Base-by-base conservation (phyloP, 2,888 invertebrate species). In the Nebria salina region DNA sequence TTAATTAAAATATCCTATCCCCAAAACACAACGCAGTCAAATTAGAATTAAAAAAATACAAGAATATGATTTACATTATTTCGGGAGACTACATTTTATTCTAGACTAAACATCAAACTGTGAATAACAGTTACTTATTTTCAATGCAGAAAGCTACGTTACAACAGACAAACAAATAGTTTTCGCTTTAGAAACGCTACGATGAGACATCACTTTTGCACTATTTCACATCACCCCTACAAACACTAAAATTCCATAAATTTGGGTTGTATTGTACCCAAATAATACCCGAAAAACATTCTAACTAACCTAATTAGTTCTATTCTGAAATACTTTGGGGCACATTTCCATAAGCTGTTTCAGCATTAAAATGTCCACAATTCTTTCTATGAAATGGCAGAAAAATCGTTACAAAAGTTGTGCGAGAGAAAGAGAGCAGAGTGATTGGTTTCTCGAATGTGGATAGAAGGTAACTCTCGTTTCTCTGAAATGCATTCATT, bases 401-500 rank as follows among this genome's bases (percentile, higher is more conserved):
- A 73, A 72, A 73, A 73, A 73, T 41, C 73, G 73, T 73, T 73
- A 73, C 42, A 41, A 13, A 20, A 73, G 26, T 73, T n/a, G 65
- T 64, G 75, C 43, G 75, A 41, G 54, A 34, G 34, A 34, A 34
- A 34, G 34, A 34, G 34, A 34, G 34, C 34, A 0, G 34, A n/a
- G 75, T 75, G 75, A 75, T 75, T 75, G 75, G 75, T 75, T 75
- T 75, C 75, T 73, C 13, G 73, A 43, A 42, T 41, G 41, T 41
- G 41, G 41, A 41, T 20, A 54, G 54, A 54, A 54, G 54, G 54
- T 54, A 54, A 54, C 72, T 34, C 20, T 34, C 26, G 7, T 64
- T 54, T 75, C 64, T 65, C 75, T 75, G 73, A 73, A 73, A 41
- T 73, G 75, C 42, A 75, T 54, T 54, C 54, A 54, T 75, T 75